A percentile compares a stretch with the other conserved stretches of the same genome.
Evolutionary conservation across 2,888 invertebrate species (phyloP).

Genomic region (Ariolimax columbianus): DNA sequence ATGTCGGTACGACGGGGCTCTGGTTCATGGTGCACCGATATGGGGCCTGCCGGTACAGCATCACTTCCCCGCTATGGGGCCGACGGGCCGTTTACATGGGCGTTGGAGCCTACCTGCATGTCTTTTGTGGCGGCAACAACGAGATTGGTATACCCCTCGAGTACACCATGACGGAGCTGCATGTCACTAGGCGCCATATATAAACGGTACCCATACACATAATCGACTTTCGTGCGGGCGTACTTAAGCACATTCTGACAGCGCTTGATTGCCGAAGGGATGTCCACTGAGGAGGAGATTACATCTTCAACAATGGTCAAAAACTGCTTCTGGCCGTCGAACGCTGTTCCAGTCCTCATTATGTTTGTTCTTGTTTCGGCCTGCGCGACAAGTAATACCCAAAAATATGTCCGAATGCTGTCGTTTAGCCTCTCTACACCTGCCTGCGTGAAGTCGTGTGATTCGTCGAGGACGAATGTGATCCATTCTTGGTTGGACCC

Average conservation of each 20-base stretch:
- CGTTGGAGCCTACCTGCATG: background rate
- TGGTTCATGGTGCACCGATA: background rate
- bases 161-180: background rate
- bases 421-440: background rate
- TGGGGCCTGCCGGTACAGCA: background rate
- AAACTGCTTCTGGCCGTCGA: conserved; percentile 2
- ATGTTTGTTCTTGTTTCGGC: background rate
- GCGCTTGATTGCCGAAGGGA: background rate
- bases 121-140: background rate
- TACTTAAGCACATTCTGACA: background rate
- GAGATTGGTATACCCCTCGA: background rate
- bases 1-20: background rate
- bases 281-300: background rate
- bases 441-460: background rate
- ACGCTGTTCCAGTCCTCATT: background rate
- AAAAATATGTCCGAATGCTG: background rate
- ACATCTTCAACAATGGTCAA: background rate
- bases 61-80: no score
- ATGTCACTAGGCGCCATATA: conserved; percentile 9
- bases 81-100: background rate
- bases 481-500: background rate
- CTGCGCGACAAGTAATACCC: background rate
- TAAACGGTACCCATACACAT: background rate
- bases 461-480: background rate
- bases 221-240: background rate